A percentile compares a stretch with the other conserved stretches of the same genome.
Conservation (phyloP, 2,797 vertebrate species). For the Neosilurus mollespiculum region DNA sequence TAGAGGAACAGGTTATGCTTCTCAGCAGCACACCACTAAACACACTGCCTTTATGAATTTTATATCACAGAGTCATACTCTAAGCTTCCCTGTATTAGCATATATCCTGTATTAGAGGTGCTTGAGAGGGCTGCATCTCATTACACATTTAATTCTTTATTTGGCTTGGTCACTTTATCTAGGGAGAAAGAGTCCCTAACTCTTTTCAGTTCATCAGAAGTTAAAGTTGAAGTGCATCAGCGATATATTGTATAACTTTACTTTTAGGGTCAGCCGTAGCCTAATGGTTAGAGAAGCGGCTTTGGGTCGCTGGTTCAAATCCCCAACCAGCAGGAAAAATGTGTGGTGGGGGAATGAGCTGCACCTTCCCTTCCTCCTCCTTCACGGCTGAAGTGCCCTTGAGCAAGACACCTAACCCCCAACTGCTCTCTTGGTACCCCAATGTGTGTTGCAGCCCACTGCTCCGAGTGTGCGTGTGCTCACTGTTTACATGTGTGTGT, state of each 20-base stretch:
- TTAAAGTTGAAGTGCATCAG: slow-evolving; percentile 3
- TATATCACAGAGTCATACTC: slow-evolving; percentile 22
- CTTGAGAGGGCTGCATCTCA: slow-evolving; percentile 32
- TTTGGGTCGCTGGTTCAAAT: too few species aligned
- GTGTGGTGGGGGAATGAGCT: too few species aligned
- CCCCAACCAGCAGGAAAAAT: too few species aligned
- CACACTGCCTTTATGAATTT: slow-evolving; percentile 21
- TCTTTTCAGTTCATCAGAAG: slow-evolving; percentile 24
- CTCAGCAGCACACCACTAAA: slow-evolving; percentile 20
- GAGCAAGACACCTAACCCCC: too few species aligned
- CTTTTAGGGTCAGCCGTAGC: too few species aligned
- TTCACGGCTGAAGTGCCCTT: too few species aligned
- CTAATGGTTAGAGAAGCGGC: too few species aligned
- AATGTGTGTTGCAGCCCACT: too few species aligned
- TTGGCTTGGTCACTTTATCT: slow-evolving; percentile 10
- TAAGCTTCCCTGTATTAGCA: slow-evolving; percentile 25
- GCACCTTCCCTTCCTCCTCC: too few species aligned
- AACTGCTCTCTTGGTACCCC: too few species aligned
- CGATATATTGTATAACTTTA: not conserved
- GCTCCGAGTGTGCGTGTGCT: too few species aligned
- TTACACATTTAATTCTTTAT: slow-evolving; percentile 27
- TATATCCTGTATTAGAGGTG: not conserved
- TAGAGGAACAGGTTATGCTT: slow-evolving; percentile 21
- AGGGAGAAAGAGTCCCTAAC: not conserved
- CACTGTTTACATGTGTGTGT: too few species aligned